Evolutionary conservation across 1,140 invertebrate genomes (phyloP), one percentile per base, ranked within the genome.

Genomic region (Schmidtea mediterranea): DNA sequence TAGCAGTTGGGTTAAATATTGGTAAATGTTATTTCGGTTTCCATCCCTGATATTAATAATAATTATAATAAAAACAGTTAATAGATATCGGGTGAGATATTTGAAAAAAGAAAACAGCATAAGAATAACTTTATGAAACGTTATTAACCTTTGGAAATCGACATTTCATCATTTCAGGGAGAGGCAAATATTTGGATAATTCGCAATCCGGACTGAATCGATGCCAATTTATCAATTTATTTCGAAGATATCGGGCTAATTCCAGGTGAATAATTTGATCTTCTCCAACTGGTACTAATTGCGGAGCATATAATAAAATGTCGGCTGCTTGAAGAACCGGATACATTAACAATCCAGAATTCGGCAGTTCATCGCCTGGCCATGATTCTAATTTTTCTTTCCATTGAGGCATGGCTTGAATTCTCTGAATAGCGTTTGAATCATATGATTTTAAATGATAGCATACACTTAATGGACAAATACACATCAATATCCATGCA

Each of bases 181-280:
- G 5, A 3, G 26, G 26, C 10, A 32, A 32, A 32, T 6, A 3
- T 6, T 3, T 10, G 3, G 26, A 3, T 10, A 32, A 32, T 32
- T 32, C 26, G 26, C 26, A 6, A 32, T 32, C 26, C 3, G 10
- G 10, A 6, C 10, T 3, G 10, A 6, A 6, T 32, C 10, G 26
- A 32, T 32, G 26, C 26, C 26, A 32, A 32, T 10, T 6, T 6
- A 32, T 45, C 8, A 45, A 22, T 24, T 45, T 45, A 15, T 21
- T 21, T 19, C 15, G 6, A 8, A 45, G 9, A 24, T 45, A 15
- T 21, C 43, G n/a, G 22, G 43, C 21, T 8, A 45, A 21, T n/a
- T 45, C 43, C 21, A 45, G n/a, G n/a, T 45, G 43, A 22, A 21
- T 24, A 45, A 45, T 45, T 24, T 45, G 43, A 24, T 45, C 43